Evolutionary conservation across 2,113 vertebrate genomes (phyloP).

Genomic region (Copsychus sechellarum): DNA sequence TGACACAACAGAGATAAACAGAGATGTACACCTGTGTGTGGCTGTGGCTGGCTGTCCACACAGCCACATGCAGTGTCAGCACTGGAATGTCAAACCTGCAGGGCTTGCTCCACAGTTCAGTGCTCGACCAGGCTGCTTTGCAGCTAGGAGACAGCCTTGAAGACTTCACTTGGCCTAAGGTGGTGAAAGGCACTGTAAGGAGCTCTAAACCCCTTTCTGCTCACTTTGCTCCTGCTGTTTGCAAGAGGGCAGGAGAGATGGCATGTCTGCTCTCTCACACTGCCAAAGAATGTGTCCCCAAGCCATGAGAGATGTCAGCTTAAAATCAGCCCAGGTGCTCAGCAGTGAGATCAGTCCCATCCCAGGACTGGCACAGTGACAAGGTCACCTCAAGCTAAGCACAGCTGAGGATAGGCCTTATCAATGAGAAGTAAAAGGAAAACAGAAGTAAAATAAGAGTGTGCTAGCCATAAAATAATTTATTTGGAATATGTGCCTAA

Average conservation of each 20-base stretch:
- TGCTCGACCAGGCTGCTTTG: background rate
- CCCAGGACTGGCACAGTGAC: background rate
- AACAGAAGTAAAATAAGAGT: background rate
- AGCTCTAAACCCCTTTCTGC: background rate
- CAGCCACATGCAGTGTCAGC: background rate
- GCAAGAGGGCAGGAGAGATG: background rate
- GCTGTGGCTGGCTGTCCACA: background rate
- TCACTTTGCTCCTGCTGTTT: background rate
- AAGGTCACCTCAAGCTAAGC: background rate
- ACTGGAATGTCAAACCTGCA: background rate
- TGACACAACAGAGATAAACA: background rate
- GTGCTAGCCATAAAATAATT: background rate
- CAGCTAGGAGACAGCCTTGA: background rate
- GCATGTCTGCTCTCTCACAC: rapidly evolving
- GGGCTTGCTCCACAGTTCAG: background rate
- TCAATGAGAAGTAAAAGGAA: background rate
- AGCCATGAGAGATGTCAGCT: background rate
- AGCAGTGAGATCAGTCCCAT: rapidly evolving
- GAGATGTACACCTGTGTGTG: background rate
- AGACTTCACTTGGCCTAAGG: background rate
- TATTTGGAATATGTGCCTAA: background rate
- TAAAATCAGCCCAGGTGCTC: background rate
- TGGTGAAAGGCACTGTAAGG: background rate
- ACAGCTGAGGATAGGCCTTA: background rate
- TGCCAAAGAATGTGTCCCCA: rapidly evolving